Conservation (phyloP, 2,888 invertebrate genomes). For the Pristionchus mayeri region DNA sequence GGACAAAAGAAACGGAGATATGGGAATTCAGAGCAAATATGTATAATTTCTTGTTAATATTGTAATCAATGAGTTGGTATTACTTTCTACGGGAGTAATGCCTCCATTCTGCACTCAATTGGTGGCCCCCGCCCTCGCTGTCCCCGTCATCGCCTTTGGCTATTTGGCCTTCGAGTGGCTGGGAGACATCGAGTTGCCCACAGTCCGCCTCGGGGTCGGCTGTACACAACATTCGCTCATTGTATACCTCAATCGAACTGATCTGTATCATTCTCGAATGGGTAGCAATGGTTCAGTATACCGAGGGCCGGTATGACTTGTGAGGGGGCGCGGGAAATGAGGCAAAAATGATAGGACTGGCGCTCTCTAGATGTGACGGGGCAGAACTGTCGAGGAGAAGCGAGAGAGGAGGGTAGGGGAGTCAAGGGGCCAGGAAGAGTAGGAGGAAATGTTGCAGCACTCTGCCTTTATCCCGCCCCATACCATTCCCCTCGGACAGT, state of each 20-base stretch:
- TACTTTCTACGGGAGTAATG: neutral
- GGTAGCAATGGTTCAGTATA: neutral
- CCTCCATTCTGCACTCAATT: neutral
- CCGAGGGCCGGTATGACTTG: neutral
- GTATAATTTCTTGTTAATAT: no score
- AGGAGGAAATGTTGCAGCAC: no score
- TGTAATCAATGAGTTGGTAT: no score
- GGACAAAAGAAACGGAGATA: no score
- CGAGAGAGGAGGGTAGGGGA: neutral
- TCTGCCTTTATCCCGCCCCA: no score
- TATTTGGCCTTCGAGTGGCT: no score
- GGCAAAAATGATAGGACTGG: constrained; percentile 52
- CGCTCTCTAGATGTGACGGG: neutral
- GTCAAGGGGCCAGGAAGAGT: neutral
- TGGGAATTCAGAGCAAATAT: no score
- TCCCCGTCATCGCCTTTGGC: no score
- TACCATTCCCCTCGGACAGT: no score
- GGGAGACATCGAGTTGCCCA: neutral
- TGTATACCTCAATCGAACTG: neutral
- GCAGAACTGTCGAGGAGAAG: neutral
- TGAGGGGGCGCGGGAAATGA: neutral
- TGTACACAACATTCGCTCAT: neutral
- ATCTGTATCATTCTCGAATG: neutral
- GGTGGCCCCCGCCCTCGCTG: neutral
- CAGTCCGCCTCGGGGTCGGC: neutral